Conservation (phyloP, 1,140 invertebrate genomes). For the Aplysia californica region DNA sequence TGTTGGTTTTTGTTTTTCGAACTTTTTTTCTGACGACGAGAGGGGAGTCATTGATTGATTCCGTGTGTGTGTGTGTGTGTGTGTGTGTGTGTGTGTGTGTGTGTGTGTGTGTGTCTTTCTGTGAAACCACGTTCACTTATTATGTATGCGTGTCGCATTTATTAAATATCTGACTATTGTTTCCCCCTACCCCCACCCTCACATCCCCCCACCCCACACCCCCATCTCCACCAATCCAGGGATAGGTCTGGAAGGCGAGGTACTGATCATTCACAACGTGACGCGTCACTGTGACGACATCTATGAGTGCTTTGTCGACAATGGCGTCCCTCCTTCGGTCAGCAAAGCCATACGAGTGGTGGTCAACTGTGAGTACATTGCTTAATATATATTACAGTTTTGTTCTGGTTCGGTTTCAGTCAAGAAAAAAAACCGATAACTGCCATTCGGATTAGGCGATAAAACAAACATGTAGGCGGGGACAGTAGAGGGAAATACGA, state of each 20-base stretch:
- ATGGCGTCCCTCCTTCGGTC: constrained; percentile 54
- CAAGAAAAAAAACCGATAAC: no score
- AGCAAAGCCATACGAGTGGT: constrained; percentile 53
- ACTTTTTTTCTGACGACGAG: no score
- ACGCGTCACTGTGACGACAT: constrained; percentile 56
- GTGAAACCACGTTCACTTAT: background rate
- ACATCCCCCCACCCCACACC: no score
- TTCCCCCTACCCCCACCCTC: background rate
- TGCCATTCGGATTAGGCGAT: no score
- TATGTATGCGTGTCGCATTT: background rate
- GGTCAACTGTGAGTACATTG: constrained; percentile 57
- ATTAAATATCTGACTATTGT: background rate
- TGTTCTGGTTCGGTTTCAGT: background rate
- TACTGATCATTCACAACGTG: constrained; percentile 58
- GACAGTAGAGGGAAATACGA: background rate
- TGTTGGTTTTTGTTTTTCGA: no score
- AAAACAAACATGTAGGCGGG: no score
- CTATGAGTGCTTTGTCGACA: constrained; percentile 61
- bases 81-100: background rate
- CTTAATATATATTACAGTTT: background rate
- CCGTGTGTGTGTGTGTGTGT: background rate
- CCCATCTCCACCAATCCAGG: constrained; percentile 37
- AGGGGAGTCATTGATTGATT: no score
- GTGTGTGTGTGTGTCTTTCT: background rate
- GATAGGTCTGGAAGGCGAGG: constrained; percentile 49